Base-by-base conservation (phyloP, 1,140 invertebrate genomes). In the Caenorhabditis remanei region DNA sequence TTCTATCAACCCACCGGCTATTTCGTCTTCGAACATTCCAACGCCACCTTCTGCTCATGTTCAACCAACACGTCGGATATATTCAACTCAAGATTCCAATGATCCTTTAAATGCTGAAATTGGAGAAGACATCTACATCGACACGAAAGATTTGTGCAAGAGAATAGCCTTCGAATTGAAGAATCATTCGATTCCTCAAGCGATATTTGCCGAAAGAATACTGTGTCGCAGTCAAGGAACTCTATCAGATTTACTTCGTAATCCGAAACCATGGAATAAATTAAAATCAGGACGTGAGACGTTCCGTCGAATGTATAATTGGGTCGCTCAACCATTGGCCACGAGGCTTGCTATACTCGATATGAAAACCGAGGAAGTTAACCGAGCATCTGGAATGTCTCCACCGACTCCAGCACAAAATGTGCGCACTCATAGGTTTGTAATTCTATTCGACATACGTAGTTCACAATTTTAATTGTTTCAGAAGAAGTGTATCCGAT, bases 251-350 rank as follows among this genome's bases (percentile, higher is more conserved):
- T 79, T 93, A 21, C 89, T 93, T n/a, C 82, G 92, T 14, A 93
- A 93, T 65, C 92, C 92, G 32, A 93, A 93, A 75, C 92, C 92
- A 55, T 93, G 92, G 92, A 93, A 93, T 83, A 91, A 93, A 58
- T 85, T 93, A 19, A 93, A 93, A 84, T 93, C 92, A 2, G 92
- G 92, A 13, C 87, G 92, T 19, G 92, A 93, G 83, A 92, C 92
- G 16, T 92, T 93, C 85, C 87, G 92, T 32, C 89, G 92, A 53
- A 93, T 93, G 92, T 92, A 87, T 85, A 93, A 93, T 67, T 93
- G 92, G 92, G 83, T 93, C 16, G 89, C 92, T 50, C 91, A 93
- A 71, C 92, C 92, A 19, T 63, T 93, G 11, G 85, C 90, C 53
- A 88, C 91, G 56, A 86, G 92, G 19, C 83, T 93, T 11, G 90